These are phyloP conservation scores for Okamejei kenojei DNA, from an alignment of 2,797 vertebrate species.

Conservation along the genomic window DNA sequence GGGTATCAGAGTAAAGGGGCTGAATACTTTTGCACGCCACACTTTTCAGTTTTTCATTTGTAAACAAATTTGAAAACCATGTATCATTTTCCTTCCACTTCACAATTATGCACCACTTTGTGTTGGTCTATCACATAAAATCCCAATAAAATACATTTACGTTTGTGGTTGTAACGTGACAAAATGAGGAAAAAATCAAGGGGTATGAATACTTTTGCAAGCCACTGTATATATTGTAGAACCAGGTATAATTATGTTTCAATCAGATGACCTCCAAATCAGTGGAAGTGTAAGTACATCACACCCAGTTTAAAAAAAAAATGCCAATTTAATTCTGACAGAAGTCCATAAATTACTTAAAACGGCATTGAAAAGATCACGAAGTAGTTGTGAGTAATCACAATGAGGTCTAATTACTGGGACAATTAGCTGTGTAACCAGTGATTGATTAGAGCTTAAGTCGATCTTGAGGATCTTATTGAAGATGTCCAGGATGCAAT, in stretches of 20 bases:
- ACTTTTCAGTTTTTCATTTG: too few relatives aligned
- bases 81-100: too few relatives aligned
- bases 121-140: too few relatives aligned
- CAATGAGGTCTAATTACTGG: constrained; percentile 38
- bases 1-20: too few relatives aligned
- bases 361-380: constrained; percentile 36
- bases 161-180: too few relatives aligned
- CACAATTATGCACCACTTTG: too few relatives aligned
- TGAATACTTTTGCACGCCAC: too few relatives aligned
- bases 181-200: too few relatives aligned
- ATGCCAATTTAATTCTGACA: constrained; percentile 35
- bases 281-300: neutral
- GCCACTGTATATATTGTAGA: neutral
- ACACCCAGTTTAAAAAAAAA: constrained; percentile 33
- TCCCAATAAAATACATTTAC: too few relatives aligned
- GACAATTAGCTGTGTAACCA: constrained; percentile 38
- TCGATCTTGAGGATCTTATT: constrained; percentile 38
- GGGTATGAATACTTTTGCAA: too few relatives aligned
- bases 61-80: too few relatives aligned
- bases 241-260: neutral
- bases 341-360: constrained; percentile 34
- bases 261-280: constrained; percentile 28
- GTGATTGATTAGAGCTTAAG: constrained; percentile 37
- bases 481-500: constrained; percentile 36
- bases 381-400: constrained; percentile 38